Percentiles rank a stretch among this genome's conserved stretches.
These are phyloP conservation scores for Periophthalmus modestus DNA, from an alignment of 2,113 vertebrate species.

Conservation along the genomic window DNA sequence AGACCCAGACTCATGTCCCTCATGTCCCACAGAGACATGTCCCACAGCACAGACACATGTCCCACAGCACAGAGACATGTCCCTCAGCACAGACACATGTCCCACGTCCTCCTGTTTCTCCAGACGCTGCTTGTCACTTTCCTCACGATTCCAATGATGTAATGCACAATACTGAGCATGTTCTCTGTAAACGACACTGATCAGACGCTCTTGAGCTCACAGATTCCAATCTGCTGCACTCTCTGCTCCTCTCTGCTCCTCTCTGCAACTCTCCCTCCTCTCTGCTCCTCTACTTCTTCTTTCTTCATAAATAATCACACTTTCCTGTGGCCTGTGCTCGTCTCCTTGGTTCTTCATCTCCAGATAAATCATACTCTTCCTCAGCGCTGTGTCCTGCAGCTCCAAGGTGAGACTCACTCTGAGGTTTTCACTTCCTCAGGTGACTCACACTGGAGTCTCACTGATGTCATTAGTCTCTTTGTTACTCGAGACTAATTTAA, in stretches of 20 bases:
- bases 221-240: no score
- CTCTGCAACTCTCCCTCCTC: no score
- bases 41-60: neutral
- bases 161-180: constrained; percentile 33
- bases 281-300: constrained; percentile 35
- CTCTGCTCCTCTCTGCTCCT: constrained; percentile 30
- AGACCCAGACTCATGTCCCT: no score
- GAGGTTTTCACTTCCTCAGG: neutral
- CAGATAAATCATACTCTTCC: constrained; percentile 48
- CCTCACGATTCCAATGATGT: constrained; percentile 47
- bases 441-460: neutral
- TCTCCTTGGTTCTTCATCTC: constrained; percentile 41
- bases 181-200: constrained; percentile 26
- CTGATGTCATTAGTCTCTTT: no score
- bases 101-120: neutral
- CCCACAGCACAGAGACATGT: no score
- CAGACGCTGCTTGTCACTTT: neutral
- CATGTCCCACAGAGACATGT: no score
- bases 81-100: neutral
- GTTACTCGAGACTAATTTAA: no score
- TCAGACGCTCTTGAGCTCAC: no score
- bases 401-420: constrained; percentile 36
- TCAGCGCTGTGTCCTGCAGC: constrained; percentile 20
- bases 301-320: constrained; percentile 54
- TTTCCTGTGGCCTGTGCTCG: constrained; percentile 16